Conservation (phyloP, 2,113 vertebrate genomes). For the Megaptera novaeangliae region DNA sequence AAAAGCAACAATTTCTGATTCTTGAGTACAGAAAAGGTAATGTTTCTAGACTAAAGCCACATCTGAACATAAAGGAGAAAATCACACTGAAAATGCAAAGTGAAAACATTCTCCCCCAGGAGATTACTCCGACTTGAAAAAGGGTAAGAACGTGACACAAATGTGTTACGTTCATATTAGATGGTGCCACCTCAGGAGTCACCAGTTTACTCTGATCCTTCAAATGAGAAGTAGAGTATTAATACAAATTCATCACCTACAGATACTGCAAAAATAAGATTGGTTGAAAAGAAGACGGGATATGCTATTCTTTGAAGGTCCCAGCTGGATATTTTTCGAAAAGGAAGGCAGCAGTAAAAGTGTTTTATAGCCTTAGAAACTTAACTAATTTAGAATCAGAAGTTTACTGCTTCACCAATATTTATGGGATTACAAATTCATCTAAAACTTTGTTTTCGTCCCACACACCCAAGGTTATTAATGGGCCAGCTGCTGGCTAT, state of each 20-base stretch:
- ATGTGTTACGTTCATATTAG: background rate
- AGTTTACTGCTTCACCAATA: constrained; percentile 51
- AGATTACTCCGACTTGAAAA: background rate
- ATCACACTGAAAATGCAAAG: background rate
- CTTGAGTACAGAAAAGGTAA: background rate
- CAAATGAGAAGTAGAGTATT: background rate
- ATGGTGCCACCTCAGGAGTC: background rate
- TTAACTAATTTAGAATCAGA: constrained; percentile 58
- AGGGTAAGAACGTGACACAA: background rate
- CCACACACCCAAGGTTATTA: constrained; percentile 45
- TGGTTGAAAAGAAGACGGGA: background rate
- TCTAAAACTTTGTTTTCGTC: constrained; percentile 47
- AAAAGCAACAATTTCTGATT: background rate
- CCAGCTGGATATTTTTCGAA: constrained; percentile 11
- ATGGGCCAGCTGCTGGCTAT: constrained; percentile 49
- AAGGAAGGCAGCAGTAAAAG: background rate
- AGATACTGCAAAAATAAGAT: background rate
- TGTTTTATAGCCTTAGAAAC: constrained; percentile 46
- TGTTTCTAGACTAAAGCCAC: background rate
- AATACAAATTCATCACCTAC: background rate
- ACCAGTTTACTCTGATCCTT: background rate
- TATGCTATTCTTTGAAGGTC: background rate
- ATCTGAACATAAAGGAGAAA: background rate
- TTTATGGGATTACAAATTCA: constrained; percentile 57
- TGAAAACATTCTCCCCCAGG: background rate